phyloP scores from a whole-genome alignment of 2,113 vertebrate genomes.

The Eleginops maclovinus region DNA sequence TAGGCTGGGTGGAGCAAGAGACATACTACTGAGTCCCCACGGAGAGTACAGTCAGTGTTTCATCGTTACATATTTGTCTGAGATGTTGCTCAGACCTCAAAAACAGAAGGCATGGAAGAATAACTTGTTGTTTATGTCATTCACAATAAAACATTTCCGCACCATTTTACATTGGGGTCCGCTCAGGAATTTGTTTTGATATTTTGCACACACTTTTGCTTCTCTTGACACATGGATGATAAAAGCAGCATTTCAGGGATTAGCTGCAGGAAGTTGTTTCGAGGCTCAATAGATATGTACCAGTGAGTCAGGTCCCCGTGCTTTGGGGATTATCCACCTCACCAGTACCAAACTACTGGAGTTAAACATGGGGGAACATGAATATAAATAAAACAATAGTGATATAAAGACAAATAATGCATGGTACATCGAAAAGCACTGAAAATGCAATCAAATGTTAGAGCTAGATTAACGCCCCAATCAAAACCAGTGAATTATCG shows the following conservation, averaged over 20 bases:
- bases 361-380: not conserved
- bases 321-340: slow-evolving; percentile 36
- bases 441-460: not conserved
- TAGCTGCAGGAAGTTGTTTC: slow-evolving; percentile 11
- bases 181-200: slow-evolving; percentile 33
- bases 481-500: not conserved
- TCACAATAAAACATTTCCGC: slow-evolving; percentile 73
- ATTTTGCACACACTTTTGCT: not conserved
- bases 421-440: not conserved
- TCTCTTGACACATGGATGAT: not conserved
- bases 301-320: slow-evolving; percentile 43
- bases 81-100: slow-evolving; percentile 29
- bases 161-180: slow-evolving; percentile 36
- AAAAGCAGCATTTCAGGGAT: not conserved
- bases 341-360: slow-evolving; percentile 17
- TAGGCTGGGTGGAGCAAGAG: slow-evolving; percentile 89
- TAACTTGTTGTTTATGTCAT: slow-evolving; percentile 62
- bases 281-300: slow-evolving; percentile 23
- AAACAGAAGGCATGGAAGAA: slow-evolving; percentile 53
- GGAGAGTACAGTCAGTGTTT: slow-evolving; percentile 42
- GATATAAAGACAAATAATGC: not conserved
- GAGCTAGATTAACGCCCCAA: not conserved
- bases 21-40: slow-evolving; percentile 87
- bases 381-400: not conserved
- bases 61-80: slow-evolving; percentile 69